Percentiles rank a stretch among this genome's conserved stretches.
Evolutionary conservation across 2,113 vertebrate genomes (phyloP).

Genomic region (Cyprinodon variegatus): DNA sequence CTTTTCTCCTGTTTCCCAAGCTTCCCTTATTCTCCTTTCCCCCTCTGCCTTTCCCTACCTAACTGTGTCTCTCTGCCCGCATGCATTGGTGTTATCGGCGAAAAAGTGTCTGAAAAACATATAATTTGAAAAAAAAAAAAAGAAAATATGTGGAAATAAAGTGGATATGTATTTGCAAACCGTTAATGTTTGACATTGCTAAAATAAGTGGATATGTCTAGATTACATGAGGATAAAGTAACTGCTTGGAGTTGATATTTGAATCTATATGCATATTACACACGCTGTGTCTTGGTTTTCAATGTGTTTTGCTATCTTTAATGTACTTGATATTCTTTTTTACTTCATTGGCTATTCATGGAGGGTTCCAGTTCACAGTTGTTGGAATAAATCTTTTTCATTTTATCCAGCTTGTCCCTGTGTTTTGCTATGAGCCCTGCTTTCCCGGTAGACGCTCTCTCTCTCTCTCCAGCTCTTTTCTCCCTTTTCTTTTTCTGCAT

Average conservation of each 20-base stretch:
- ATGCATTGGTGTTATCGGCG: slow-evolving; percentile 91
- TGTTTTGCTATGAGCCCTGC: slow-evolving; percentile 70
- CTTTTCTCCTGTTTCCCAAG: slow-evolving; percentile 29
- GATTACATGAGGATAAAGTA: slow-evolving; percentile 74
- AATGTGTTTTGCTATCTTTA: slow-evolving; percentile 90
- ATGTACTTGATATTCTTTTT: slow-evolving; percentile 87
- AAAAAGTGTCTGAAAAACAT: slow-evolving; percentile 75
- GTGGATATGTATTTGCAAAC: slow-evolving; percentile 67
- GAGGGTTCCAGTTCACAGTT: slow-evolving; percentile 77
- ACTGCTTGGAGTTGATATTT: slow-evolving; percentile 78
- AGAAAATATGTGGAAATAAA: slow-evolving; percentile 65
- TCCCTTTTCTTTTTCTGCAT: slow-evolving; percentile 51
- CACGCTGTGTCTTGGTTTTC: slow-evolving; percentile 78
- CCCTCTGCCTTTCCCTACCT: slow-evolving; percentile 54
- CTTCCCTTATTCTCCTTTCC: slow-evolving; percentile 1
- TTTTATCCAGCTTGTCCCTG: slow-evolving; percentile 74
- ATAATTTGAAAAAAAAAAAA: slow-evolving; percentile 53
- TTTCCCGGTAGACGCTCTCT: slow-evolving; percentile 44
- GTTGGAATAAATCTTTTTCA: slow-evolving; percentile 90
- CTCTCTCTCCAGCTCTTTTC: slow-evolving; percentile 28
- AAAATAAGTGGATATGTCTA: slow-evolving; percentile 72
- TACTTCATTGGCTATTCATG: slow-evolving; percentile 87
- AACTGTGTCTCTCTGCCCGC: slow-evolving; percentile 82
- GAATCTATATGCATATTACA: slow-evolving; percentile 71
- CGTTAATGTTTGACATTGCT: slow-evolving; percentile 76